These are phyloP conservation scores for Capra hircus DNA, from an alignment of 2,113 vertebrate genomes.

Conservation along the genomic window DNA sequence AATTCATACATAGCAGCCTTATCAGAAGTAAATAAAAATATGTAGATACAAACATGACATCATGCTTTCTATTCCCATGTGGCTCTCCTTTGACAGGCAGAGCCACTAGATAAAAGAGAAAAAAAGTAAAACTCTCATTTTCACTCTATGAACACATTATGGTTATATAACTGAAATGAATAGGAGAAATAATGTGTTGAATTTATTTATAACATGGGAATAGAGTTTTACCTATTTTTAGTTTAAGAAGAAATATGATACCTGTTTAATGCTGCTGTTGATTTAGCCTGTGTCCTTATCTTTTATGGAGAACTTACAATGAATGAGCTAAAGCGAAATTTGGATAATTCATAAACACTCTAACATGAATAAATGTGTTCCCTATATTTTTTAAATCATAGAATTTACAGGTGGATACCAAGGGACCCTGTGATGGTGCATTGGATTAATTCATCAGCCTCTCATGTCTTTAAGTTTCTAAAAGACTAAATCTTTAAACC, in stretches of 20 bases:
- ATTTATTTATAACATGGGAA: constrained; percentile 17
- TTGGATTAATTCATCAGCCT: constrained; percentile 34
- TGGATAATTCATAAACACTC: background rate
- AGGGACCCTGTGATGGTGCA: constrained; percentile 24
- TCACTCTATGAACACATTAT: background rate
- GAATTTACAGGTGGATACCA: background rate
- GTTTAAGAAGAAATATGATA: background rate
- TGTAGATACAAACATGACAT: background rate
- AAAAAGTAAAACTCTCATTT: background rate
- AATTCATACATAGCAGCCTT: background rate
- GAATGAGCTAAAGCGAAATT: background rate
- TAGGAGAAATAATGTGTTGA: constrained; percentile 4
- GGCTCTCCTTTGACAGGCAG: background rate
- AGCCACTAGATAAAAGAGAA: background rate
- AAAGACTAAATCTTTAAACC: constrained; percentile 2
- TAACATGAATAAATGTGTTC: background rate
- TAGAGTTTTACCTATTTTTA: background rate
- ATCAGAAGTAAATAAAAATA: background rate
- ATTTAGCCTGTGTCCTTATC: background rate
- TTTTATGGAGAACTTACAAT: background rate
- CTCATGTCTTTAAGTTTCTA: constrained; percentile 18
- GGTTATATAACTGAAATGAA: background rate
- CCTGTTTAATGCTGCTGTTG: background rate
- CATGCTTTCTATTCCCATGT: background rate
- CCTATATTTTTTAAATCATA: background rate